Evolutionary conservation across 2,888 invertebrate species (phyloP), one percentile per base, ranked within the genome.

Genomic region (Fabriciana adippe): DNA sequence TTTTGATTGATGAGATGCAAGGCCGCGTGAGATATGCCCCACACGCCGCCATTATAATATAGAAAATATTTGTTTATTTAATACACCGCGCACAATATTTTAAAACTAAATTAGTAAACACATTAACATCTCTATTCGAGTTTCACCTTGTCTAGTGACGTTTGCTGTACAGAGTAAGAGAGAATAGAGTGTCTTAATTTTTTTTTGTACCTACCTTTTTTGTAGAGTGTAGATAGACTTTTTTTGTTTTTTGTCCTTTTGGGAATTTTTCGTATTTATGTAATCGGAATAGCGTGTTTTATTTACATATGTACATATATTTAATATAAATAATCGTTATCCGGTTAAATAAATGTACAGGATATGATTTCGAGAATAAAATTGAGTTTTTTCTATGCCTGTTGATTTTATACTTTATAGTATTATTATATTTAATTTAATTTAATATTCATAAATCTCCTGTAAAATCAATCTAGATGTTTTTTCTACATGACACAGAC

Each of bases 61-160:
- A 41, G 2, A 77, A 70, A 77, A 75, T 77, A 75, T 78, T 79
- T 81, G 80, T 83, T 83, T 81, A 81, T 77, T 71, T 75, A 72
- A 76, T 72, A 75, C 68, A 56, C 59, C 66, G 55, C 73, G 76
- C 15, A 18, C 8, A 61, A 61, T 61, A 61, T 80, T 80, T 82
- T 80, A 78, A 78, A 80, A 79, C 76, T 73, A 72, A 78, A 78
- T 72, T 74, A 74, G 78, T 79, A 78, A 77, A 79, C 79, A 79
- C 79, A 79, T 81, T 80, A 79, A 75, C 76, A 73, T 76, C 72
- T 75, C 79, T 81, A 82, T 85, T 84, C 84, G 79, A 78, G 83
- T 82, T 81, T 78, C 78, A 78, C 72, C 75, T 74, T 70, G 74
- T 77, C 81, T 81, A 80, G 81, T 81, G 81, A 84, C 79, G 79